These are phyloP conservation scores for Homarus gammarus DNA, from an alignment of 2,888 invertebrate genomes.

Conservation along the genomic window DNA sequence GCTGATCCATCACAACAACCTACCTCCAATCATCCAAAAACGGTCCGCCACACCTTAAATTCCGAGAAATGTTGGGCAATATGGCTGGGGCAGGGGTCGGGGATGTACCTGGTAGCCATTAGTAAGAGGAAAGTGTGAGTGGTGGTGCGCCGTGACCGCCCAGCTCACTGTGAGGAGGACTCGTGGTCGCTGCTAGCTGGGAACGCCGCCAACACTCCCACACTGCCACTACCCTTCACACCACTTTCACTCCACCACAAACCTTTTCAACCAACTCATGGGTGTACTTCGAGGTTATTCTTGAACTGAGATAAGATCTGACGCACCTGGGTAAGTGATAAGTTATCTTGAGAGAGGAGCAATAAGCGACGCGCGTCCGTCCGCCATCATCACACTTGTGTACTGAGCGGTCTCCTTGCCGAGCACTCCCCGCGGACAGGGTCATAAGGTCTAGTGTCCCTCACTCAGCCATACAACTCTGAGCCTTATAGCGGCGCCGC, in stretches of 20 bases:
- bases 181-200: constrained; percentile 55
- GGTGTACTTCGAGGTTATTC: constrained; percentile 6
- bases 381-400: constrained; percentile 71
- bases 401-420: constrained; percentile 67
- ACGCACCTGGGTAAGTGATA: constrained; percentile 58
- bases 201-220: constrained; percentile 50
- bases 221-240: background rate
- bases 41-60: background rate
- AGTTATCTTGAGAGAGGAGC: constrained; percentile 65
- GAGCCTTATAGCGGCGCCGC: constrained; percentile 49
- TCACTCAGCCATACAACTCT: background rate
- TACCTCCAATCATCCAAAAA: background rate
- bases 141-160: constrained; percentile 34
- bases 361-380: constrained; percentile 54
- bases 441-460: constrained; percentile 42
- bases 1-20: constrained; percentile 37
- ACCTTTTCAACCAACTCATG: constrained; percentile 11
- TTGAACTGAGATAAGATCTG: background rate
- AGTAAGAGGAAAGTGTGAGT: constrained; percentile 31
- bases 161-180: constrained; percentile 41
- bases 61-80: constrained; percentile 14
- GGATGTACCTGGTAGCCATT: constrained; percentile 15
- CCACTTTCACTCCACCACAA: constrained; percentile 19
- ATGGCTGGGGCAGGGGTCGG: constrained; percentile 3
- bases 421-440: constrained; percentile 50